Evolutionary conservation across 2,888 invertebrate species (phyloP), one percentile per base, ranked within the genome.

Genomic region (Pristionchus japonicus): DNA sequence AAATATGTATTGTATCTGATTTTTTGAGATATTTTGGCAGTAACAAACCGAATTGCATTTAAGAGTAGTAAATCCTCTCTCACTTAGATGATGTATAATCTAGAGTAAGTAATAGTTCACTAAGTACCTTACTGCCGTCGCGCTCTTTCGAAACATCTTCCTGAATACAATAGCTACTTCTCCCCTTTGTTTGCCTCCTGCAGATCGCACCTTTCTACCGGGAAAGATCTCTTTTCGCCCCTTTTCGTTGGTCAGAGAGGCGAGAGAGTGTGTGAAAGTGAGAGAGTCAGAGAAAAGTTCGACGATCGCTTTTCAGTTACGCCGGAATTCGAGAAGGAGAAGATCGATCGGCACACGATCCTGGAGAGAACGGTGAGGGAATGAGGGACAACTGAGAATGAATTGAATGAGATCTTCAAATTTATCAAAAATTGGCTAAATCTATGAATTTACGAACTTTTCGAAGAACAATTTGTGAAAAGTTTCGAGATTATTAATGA

Each of bases 291-390:
- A n/a, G 15, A 77, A 43, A 70, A 37, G 37, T 37, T 31, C 15
- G 77, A 43, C 6, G 77, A 77, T 77, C 43, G 15, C 77, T 77
- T 87, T 87, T 34, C 87, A 87, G 87, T 40, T 27, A 47, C 87
- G 34, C 87, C 87, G 40, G 87, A 87, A 64, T 87, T 87, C 87
- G 87, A 87, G 64, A 87, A 64, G 23, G 77, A 87, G 37, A 37
- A 31, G 37, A 87, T 87, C 47, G 77, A 80, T 57, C 87, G 87
- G 52, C 80, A 87, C 40, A 87, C 80, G 27, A 61, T 87, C 1
- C 80, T 87, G 15, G 43, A 80, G 52, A 77, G 80, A 80, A 80
- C 77, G 34, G 87, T 87, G 23, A 80, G 87, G 11, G 52, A 52
- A 6, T 20, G 20, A 52, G 15, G 15, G 27, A 31, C 27, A 67